Percentiles rank a stretch among this genome's conserved stretches.
Evolutionary conservation across 2,113 vertebrate species (phyloP).

Genomic region (Bujurquina vittata): DNA sequence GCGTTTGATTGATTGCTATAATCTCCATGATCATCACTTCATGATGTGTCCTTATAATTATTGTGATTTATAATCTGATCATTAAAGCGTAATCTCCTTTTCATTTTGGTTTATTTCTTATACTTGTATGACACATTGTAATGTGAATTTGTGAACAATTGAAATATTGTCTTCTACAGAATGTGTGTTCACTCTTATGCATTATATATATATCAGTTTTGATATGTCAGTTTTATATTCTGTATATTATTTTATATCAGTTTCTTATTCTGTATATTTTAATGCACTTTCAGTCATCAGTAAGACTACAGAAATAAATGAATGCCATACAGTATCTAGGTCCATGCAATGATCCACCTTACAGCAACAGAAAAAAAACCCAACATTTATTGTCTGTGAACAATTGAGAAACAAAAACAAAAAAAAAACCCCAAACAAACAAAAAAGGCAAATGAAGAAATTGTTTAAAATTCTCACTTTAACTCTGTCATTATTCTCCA

Average conservation of each 20-base stretch:
- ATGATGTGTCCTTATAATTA: background rate
- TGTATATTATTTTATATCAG: no score
- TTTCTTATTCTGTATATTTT: background rate
- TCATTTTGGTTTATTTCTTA: background rate
- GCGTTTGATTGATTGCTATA: background rate
- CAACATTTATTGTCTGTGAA: background rate
- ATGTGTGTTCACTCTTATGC: background rate
- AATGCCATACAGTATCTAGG: accelerated
- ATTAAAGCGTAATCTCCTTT: background rate
- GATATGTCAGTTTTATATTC: no score
- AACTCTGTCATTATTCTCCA: background rate
- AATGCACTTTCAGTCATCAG: background rate
- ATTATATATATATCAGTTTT: background rate
- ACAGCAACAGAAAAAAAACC: background rate
- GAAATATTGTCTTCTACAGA: background rate
- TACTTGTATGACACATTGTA: background rate
- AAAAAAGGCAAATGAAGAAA: background rate
- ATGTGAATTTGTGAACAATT: accelerated
- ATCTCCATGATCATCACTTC: accelerated
- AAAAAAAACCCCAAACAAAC: no score
- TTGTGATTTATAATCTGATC: background rate
- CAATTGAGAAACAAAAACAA: background rate
- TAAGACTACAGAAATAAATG: background rate
- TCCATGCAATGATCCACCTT: background rate
- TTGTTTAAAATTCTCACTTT: background rate